These are phyloP conservation scores for Andrena minutula DNA, from an alignment of 2,888 invertebrate species.

Conservation along the genomic window DNA sequence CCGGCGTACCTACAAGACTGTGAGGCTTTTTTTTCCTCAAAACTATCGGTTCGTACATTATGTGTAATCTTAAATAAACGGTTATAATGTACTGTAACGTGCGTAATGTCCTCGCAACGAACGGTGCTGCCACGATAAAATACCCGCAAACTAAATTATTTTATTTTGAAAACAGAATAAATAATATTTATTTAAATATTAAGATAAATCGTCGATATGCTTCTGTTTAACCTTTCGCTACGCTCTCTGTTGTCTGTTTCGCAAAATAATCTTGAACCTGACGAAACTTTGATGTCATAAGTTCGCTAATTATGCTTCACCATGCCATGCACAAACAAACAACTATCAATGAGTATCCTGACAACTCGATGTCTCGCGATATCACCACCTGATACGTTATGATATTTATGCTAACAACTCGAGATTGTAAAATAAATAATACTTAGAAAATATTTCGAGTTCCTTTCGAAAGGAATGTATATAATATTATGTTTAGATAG, in stretches of 20 bases:
- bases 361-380: not conserved
- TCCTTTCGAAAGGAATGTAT: not conserved
- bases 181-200: not conserved
- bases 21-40: not conserved
- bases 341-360: not conserved
- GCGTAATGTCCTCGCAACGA: not conserved
- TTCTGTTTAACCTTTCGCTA: not conserved
- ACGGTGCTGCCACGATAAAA: constrained; percentile 12
- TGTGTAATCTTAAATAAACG: not conserved
- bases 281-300: constrained; percentile 12
- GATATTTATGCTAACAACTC: not conserved
- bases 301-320: not conserved
- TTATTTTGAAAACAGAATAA: not conserved
- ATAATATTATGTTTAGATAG: constrained; percentile 4
- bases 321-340: constrained; percentile 21
- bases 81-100: not conserved
- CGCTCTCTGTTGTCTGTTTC: constrained; percentile 15
- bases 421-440: not conserved
- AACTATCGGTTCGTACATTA: constrained; percentile 45
- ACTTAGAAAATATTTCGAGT: constrained; percentile 1
- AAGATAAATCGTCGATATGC: not conserved
- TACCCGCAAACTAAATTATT: not conserved
- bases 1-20: constrained; percentile 3
- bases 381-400: not conserved
- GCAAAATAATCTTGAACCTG: constrained; percentile 9